Conservation (phyloP, 1,140 invertebrate genomes). For the Halyomorpha halys region DNA sequence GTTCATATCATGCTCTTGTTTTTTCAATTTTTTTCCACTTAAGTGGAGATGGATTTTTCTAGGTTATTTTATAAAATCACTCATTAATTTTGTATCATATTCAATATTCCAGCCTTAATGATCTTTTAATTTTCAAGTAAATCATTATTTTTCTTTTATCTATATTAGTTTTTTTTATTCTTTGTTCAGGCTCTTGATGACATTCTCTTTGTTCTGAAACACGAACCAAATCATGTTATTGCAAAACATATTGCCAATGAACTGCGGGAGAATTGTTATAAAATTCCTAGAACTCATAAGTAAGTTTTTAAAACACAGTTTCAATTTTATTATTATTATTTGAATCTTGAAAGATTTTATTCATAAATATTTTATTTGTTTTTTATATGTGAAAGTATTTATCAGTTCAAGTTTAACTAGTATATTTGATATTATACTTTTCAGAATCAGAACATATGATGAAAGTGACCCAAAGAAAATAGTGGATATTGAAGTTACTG, state of each 20-base stretch:
- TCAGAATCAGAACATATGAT: conserved; percentile 19
- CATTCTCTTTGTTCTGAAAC: conserved; percentile 23
- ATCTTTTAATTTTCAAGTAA: background rate
- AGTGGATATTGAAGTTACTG: conserved; percentile 11
- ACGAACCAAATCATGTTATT: conserved; percentile 25
- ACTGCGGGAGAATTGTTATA: conserved; percentile 22
- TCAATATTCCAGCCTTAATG: background rate
- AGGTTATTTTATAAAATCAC: background rate
- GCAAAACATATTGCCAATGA: conserved; percentile 25
- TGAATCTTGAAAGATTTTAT: background rate
- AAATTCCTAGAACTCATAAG: conserved; percentile 21
- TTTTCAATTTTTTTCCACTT: no score
- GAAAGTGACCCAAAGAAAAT: conserved; percentile 8
- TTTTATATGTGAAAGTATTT: background rate
- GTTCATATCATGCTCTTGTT: no score
- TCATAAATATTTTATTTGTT: background rate
- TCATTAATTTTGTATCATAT: background rate
- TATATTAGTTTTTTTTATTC: background rate
- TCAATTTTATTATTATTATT: background rate
- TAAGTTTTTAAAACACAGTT: conserved; percentile 1
- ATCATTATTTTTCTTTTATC: background rate
- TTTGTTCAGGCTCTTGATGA: conserved; percentile 28
- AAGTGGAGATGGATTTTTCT: background rate
- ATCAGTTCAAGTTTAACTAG: no score
- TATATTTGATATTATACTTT: background rate